Evolutionary conservation across 1,140 invertebrate species (phyloP).

Genomic region (Caenorhabditis latens): DNA sequence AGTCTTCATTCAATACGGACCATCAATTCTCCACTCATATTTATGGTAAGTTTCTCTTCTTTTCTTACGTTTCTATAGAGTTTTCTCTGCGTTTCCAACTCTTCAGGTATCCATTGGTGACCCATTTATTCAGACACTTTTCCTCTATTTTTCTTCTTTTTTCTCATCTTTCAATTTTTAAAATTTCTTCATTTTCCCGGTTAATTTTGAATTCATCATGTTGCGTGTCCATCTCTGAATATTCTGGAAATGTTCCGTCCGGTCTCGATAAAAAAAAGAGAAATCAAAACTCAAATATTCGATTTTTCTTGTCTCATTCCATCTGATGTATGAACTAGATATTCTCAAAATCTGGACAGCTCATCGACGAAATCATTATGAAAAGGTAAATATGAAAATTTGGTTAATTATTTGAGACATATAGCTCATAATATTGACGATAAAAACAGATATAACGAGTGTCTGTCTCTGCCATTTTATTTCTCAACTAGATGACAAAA

Average conservation of each 20-base stretch:
- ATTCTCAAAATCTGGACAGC: constrained; percentile 41
- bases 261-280: background rate
- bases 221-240: constrained; percentile 12
- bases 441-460: constrained; percentile 17
- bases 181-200: constrained; percentile 21
- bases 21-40: constrained; percentile 27
- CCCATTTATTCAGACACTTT: background rate
- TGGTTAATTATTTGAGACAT: constrained; percentile 6
- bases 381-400: constrained; percentile 25
- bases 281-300: background rate
- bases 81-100: constrained; percentile 13
- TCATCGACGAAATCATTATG: constrained; percentile 21
- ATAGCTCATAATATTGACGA: background rate
- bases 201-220: background rate
- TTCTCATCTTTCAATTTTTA: background rate
- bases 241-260: constrained; percentile 21
- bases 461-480: background rate
- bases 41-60: constrained; percentile 31
- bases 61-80: constrained; percentile 22
- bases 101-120: constrained; percentile 25
- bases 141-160: background rate
- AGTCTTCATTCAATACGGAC: constrained; percentile 17
- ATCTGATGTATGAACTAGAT: constrained; percentile 38
- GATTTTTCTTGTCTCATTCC: background rate
- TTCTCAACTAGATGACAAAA: background rate